Percentiles rank a stretch among this genome's conserved stretches.
Evolutionary conservation across 1,140 invertebrate genomes (phyloP).

Genomic region (Rhopalosiphum maidis): DNA sequence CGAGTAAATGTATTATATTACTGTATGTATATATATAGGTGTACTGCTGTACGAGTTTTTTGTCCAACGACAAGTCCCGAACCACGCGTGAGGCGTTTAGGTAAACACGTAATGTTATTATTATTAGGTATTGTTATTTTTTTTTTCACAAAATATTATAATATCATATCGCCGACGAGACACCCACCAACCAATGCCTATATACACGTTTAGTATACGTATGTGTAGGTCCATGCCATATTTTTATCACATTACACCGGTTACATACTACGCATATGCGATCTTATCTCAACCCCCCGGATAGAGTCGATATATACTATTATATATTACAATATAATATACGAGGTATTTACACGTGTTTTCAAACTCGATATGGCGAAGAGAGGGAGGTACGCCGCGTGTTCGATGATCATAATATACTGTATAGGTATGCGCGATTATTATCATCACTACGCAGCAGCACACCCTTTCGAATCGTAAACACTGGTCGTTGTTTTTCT

Average conservation of each 20-base stretch:
- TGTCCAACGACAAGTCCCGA: background rate
- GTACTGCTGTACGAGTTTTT: background rate
- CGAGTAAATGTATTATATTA: background rate
- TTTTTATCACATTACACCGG: constrained; percentile 1
- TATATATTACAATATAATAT: constrained; percentile 16
- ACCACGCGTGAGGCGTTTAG: background rate
- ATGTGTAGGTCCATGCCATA: background rate
- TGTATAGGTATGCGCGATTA: constrained; percentile 26
- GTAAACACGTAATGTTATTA: background rate
- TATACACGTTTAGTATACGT: background rate
- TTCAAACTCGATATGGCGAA: background rate
- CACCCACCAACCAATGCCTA: background rate
- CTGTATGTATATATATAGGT: background rate
- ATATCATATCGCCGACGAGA: background rate
- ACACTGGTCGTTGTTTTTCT: background rate
- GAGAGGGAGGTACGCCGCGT: background rate
- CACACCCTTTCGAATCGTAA: background rate
- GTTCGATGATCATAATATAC: background rate
- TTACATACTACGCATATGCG: constrained; percentile 20
- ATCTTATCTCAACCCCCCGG: constrained; percentile 16
- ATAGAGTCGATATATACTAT: background rate
- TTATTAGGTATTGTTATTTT: background rate
- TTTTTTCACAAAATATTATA: constrained; percentile 1
- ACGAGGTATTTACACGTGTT: constrained; percentile 34
- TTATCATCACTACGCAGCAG: background rate